Conservation (phyloP, 2,888 invertebrate genomes). For the Hydroisotoma schaefferi region DNA sequence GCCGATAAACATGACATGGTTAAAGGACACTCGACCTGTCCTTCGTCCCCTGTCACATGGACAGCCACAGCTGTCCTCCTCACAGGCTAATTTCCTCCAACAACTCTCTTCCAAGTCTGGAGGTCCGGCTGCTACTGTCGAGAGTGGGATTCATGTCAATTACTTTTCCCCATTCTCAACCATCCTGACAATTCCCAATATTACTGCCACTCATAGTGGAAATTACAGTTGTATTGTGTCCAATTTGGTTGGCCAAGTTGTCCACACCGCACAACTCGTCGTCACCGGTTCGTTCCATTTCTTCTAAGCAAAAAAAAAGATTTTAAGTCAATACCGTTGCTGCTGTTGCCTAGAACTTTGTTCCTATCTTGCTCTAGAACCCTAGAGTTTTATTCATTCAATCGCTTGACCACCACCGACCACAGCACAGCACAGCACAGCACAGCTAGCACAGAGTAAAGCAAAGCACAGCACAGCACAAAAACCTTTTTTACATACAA, state of each 20-base stretch:
- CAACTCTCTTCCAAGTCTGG: slow-evolving; percentile 12
- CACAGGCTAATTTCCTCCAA: too few relatives aligned
- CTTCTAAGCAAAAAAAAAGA: too few relatives aligned
- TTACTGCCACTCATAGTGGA: slow-evolving; percentile 60
- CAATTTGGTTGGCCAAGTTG: slow-evolving; percentile 60
- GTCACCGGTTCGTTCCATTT: slow-evolving; percentile 61
- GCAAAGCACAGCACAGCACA: too few relatives aligned
- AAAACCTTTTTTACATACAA: too few relatives aligned
- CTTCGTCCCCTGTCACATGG: too few relatives aligned
- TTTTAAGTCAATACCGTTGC: too few relatives aligned
- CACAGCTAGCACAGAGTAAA: too few relatives aligned
- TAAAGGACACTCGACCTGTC: slow-evolving; percentile 57
- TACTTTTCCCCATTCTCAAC: slow-evolving; percentile 62
- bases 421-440: too few relatives aligned
- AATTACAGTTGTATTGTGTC: slow-evolving; percentile 61
- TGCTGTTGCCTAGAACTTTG: too few relatives aligned
- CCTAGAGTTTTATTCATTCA: too few relatives aligned
- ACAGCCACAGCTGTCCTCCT: slow-evolving; percentile 49
- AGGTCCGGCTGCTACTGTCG: slow-evolving; percentile 22
- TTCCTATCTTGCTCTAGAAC: too few relatives aligned
- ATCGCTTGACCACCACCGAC: too few relatives aligned
- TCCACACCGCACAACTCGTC: slow-evolving; percentile 60
- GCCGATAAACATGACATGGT: slow-evolving; percentile 63
- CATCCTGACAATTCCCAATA: slow-evolving; percentile 60
- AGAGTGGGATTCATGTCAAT: slow-evolving; percentile 57